Percentiles rank a stretch among this genome's conserved stretches.
These are phyloP conservation scores for Connochaetes taurinus DNA, from an alignment of 2,113 vertebrate genomes.

Conservation along the genomic window DNA sequence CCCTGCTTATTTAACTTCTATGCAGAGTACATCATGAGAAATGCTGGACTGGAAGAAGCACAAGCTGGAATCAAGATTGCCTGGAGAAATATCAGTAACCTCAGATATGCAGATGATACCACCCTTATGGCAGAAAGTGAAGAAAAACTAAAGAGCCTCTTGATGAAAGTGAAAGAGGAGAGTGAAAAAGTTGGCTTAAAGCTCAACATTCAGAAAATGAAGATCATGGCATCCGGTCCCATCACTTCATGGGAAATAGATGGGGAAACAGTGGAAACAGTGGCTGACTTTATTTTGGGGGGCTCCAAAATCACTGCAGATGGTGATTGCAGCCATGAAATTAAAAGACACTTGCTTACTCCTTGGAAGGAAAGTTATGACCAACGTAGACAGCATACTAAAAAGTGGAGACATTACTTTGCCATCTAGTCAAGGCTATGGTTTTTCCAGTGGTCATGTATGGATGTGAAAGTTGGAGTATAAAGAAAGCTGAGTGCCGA, in stretches of 20 bases:
- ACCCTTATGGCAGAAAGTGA: neutral
- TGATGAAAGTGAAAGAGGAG: neutral
- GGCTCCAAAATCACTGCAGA: neutral
- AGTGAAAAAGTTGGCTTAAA: neutral
- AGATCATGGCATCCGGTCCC: neutral
- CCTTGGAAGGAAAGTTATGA: neutral
- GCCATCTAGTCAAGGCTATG: neutral
- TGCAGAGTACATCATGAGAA: neutral
- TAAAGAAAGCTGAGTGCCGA: neutral
- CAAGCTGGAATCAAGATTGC: neutral
- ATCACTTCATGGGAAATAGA: neutral
- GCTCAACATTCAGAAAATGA: neutral
- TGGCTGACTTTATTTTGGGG: accelerated
- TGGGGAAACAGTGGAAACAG: neutral
- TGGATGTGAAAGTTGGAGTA: neutral
- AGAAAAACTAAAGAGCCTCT: neutral
- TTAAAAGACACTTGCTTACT: neutral
- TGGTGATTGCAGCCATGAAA: neutral
- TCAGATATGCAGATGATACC: neutral
- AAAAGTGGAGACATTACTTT: neutral
- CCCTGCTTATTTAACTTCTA: neutral
- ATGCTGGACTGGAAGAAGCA: neutral
- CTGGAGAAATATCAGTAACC: neutral
- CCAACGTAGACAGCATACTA: neutral
- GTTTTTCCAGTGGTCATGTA: neutral